Conservation (phyloP, 2,888 invertebrate genomes). For the Chloroclystis v-ata region DNA sequence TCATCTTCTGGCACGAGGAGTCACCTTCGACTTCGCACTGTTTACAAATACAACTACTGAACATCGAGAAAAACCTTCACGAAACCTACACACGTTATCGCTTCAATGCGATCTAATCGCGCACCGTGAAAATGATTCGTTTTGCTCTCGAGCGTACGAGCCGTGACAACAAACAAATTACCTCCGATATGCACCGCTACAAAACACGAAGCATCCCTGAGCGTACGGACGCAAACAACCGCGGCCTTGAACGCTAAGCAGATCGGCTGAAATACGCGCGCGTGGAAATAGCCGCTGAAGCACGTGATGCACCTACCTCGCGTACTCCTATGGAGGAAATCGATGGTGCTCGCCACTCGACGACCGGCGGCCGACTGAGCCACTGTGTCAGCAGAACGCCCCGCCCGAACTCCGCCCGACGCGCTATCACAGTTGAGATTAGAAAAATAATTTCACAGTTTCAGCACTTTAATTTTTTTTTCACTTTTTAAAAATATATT, state of each 20-base stretch:
- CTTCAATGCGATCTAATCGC: conserved; percentile 48
- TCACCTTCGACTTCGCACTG: conserved; percentile 22
- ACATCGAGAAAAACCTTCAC: conserved; percentile 25
- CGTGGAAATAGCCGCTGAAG: conserved; percentile 71
- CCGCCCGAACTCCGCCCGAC: conserved; percentile 67
- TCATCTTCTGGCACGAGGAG: conserved; percentile 17
- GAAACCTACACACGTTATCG: conserved; percentile 43
- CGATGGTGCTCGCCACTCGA: conserved; percentile 76
- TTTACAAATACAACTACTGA: neutral
- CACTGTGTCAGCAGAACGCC: conserved; percentile 77
- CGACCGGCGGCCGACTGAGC: conserved; percentile 78
- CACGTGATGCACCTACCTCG: conserved; percentile 76
- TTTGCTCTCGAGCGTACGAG: conserved; percentile 44
- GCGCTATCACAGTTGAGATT: conserved; percentile 60
- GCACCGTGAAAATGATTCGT: conserved; percentile 61
- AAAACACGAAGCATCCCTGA: conserved; percentile 47
- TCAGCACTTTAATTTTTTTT: conserved; percentile 44
- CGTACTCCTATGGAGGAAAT: conserved; percentile 70
- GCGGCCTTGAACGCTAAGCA: conserved; percentile 74
- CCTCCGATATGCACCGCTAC: conserved; percentile 35
- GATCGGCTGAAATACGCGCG: conserved; percentile 71
- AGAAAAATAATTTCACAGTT: conserved; percentile 59
- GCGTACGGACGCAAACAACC: conserved; percentile 66
- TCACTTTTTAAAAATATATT: conserved; percentile 34
- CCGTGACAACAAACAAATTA: conserved; percentile 44